Percentiles rank a stretch among this genome's conserved stretches.
These are phyloP conservation scores for Epinephelus moara DNA, from an alignment of 2,113 vertebrate species.

Conservation along the genomic window DNA sequence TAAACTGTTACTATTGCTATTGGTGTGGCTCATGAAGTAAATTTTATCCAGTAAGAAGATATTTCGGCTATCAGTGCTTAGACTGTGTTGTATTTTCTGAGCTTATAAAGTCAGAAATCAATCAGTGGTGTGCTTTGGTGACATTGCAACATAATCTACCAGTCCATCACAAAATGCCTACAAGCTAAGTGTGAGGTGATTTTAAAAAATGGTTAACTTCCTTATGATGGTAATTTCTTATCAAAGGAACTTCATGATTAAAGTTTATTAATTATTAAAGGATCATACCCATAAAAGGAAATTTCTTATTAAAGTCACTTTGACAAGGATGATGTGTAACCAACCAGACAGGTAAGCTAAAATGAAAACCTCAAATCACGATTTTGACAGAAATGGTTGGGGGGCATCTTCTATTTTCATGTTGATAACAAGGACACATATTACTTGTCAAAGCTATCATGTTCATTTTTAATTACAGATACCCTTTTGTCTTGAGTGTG, in stretches of 20 bases:
- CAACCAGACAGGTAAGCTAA: slow-evolving; percentile 8
- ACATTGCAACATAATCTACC: neutral
- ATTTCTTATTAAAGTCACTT: slow-evolving; percentile 23
- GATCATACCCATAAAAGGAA: neutral
- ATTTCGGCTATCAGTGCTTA: too few relatives aligned
- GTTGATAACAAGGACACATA: slow-evolving; percentile 4
- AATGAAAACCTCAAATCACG: slow-evolving; percentile 24
- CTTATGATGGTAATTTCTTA: slow-evolving; percentile 2
- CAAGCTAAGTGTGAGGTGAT: slow-evolving; percentile 1
- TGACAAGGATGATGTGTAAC: slow-evolving; percentile 30
- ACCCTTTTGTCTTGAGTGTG: neutral
- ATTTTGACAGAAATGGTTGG: slow-evolving; percentile 13
- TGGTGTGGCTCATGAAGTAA: neutral
- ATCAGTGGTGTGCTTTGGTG: neutral
- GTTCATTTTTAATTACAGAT: slow-evolving; percentile 23
- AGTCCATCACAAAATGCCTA: slow-evolving; percentile 12
- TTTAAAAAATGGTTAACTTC: neutral
- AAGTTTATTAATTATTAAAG: slow-evolving; percentile 18
- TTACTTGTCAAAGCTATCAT: slow-evolving; percentile 10
- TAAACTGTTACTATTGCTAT: neutral
- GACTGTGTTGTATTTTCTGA: neutral
- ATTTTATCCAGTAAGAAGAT: neutral
- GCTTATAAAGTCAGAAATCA: neutral
- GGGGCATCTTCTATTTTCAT: slow-evolving; percentile 11
- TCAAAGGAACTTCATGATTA: slow-evolving; percentile 20